Percentiles rank a stretch among this genome's conserved stretches.
Conservation (phyloP, 2,113 vertebrate species). For the Spilogale gracilis region DNA sequence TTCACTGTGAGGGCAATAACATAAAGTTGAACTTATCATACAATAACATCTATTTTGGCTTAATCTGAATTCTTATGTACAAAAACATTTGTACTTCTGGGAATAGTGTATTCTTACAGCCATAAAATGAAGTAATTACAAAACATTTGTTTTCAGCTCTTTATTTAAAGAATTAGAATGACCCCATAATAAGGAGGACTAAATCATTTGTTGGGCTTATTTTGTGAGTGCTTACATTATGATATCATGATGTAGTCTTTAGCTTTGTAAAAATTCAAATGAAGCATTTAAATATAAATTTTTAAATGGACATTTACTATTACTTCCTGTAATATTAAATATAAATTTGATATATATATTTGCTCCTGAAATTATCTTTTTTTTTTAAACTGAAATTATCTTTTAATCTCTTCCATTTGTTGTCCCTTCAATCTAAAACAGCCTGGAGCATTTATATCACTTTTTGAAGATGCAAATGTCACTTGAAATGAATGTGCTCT, state of each 20-base stretch:
- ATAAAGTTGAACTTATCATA: neutral
- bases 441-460: neutral
- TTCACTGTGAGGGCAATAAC: constrained; percentile 80
- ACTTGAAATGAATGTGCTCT: constrained; percentile 34
- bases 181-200: neutral
- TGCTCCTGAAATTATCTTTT: neutral
- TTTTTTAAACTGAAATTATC: constrained; percentile 43
- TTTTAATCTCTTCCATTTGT: constrained; percentile 36
- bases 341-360: constrained; percentile 20
- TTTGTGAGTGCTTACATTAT: neutral
- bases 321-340: neutral
- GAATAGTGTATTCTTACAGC: neutral
- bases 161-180: constrained; percentile 24
- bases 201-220: neutral
- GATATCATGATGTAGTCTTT: neutral
- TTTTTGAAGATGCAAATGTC: neutral
- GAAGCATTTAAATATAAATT: constrained; percentile 34
- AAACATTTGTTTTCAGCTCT: constrained; percentile 17
- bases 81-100: constrained; percentile 9
- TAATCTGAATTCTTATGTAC: neutral
- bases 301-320: neutral
- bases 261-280: constrained; percentile 41
- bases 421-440: neutral
- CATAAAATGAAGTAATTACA: neutral
- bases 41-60: neutral